phyloP scores from a whole-genome alignment of 2,113 vertebrate species.

The Telmatochromis brichardi region DNA sequence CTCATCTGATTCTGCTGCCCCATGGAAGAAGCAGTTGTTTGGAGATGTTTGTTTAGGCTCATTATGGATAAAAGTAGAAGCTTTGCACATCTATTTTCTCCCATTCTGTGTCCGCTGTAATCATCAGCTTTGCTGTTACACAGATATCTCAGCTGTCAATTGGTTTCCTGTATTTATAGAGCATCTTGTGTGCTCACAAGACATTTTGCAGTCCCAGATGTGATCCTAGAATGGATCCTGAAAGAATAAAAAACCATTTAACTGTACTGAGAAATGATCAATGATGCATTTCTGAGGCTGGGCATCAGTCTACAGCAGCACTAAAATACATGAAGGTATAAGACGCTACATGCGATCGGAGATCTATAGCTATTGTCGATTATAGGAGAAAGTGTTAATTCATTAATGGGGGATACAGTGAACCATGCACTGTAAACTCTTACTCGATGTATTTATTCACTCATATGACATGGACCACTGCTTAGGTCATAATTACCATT shows the following conservation, averaged over 20 bases:
- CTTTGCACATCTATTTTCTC: not conserved
- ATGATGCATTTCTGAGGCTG: not conserved
- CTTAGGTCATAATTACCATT: slow-evolving; percentile 34
- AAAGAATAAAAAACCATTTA: not conserved
- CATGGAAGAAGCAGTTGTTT: slow-evolving; percentile 49
- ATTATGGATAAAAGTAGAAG: slow-evolving; percentile 38
- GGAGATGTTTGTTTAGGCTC: slow-evolving; percentile 49
- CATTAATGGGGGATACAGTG: not conserved
- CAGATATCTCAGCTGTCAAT: slow-evolving; percentile 4
- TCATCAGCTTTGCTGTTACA: not conserved
- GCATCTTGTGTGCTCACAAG: not conserved
- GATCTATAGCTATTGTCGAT: not conserved
- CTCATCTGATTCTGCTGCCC: slow-evolving; percentile 49
- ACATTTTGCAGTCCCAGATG: not conserved
- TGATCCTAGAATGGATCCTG: not conserved
- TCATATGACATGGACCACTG: not conserved
- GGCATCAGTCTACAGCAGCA: not conserved
- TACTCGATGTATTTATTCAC: slow-evolving; percentile 26
- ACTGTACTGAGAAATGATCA: not conserved
- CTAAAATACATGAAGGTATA: not conserved
- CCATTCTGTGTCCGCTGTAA: not conserved
- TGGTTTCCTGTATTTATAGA: not conserved
- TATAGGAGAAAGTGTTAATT: not conserved
- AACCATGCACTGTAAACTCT: not conserved
- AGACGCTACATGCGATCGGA: not conserved